A percentile compares a stretch with the other conserved stretches of the same genome.
Evolutionary conservation across 2,888 invertebrate genomes (phyloP).

Genomic region (Apotomis capreana): DNA sequence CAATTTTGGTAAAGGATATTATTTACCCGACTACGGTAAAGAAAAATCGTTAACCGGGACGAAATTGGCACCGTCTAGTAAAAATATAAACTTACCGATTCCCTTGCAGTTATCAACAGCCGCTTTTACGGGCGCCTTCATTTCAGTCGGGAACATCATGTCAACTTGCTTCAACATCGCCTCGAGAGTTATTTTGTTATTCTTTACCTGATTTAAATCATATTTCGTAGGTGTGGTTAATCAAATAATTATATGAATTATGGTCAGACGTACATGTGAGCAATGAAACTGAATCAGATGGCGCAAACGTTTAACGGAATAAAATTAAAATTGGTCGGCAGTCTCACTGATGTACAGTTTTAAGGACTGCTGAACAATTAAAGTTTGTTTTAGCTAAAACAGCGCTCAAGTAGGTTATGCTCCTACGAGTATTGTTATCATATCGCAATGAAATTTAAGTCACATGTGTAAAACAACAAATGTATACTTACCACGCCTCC

Average conservation of each 20-base stretch:
- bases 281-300: no score
- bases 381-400: no score
- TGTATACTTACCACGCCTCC: conserved; percentile 51
- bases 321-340: no score
- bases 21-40: no score
- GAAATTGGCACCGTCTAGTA: neutral
- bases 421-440: neutral
- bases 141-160: conserved; percentile 64
- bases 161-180: conserved; percentile 63
- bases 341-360: no score
- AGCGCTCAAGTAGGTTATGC: no score
- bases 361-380: no score
- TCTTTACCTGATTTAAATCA: conserved; percentile 55
- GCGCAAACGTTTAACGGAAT: no score
- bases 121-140: conserved; percentile 57
- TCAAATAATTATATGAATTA: no score
- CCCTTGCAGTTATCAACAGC: conserved; percentile 55
- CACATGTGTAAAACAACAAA: neutral
- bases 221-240: neutral
- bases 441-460: neutral
- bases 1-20: no score
- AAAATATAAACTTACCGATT: conserved; percentile 52
- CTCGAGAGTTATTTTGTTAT: conserved; percentile 58
- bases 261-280: no score
- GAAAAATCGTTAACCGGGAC: no score